Evolutionary conservation across 1,140 invertebrate genomes (phyloP), one percentile per base, ranked within the genome.

Genomic region (Drosophila leontia): DNA sequence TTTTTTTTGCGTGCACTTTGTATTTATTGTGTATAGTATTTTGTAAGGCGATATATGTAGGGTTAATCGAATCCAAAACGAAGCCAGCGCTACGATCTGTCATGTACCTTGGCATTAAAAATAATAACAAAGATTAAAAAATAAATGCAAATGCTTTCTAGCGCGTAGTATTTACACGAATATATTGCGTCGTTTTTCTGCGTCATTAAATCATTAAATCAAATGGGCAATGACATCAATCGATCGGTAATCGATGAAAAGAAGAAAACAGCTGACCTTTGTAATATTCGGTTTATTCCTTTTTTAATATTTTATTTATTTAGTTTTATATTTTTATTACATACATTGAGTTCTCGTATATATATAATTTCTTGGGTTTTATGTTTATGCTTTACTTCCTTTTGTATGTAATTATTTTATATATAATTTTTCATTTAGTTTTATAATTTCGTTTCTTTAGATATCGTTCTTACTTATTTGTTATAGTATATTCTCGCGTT

Each of bases 281-380:
- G 9, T 29, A 55, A 37, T 55, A 35, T 82, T 82, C 70, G 74
- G 69, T 77, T 84, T 84, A 83, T 87, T 77, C 62, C 63, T 39
- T 77, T 64, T 88, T 88, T 84, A 84, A 87, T 78, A 90, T 80
- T 79, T 79, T 79, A 78, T 79, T 88, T 84, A 85, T 90, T 88
- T 90, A 85, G 80, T 88, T 88, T 90, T 78, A 88, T 88, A 85
- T 79, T 88, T 88, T 88, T 88, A 88, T 90, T 88, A 85, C 84
- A 88, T 88, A 90, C 84, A 88, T 88, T 91, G 85, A 88, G 84
- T 88, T 88, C 80, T 90, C 77, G 79, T 78, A 80, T 87, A 87
- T 87, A 80, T 88, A 80, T 87, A 57, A 69, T 61, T 75, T 70
- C 72, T 75, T 75, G 67, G 65, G 58, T 59, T 85, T 37, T 70